Base-by-base conservation (phyloP, 1,140 invertebrate genomes). In the Bathynomus jamesi region DNA sequence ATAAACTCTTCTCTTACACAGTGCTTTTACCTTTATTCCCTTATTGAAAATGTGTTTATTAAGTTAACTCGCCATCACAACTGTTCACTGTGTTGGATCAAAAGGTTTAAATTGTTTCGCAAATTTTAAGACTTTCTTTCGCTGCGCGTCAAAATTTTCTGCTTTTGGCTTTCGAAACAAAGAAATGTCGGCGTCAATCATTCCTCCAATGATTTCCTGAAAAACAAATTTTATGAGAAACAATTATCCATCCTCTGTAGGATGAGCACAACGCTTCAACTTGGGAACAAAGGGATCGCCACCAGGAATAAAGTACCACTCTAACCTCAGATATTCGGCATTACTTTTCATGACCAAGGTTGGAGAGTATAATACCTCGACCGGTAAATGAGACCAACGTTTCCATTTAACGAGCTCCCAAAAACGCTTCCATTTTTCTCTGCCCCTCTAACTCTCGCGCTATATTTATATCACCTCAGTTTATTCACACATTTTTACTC, bases 141-240 rank as follows among this genome's bases (percentile, higher is more conserved):
- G 84, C 79, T 92, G 89, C 53, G 87, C 83, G 66, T 91, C 87
- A 81, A 91, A 89, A 63, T 81, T 85, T 82, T 95, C 89, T 74
- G 82, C 86, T 78, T 85, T 86, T 10, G 89, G 91, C 81, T 91
- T 93, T 69, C 91, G 87, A 94, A 95, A 97, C 70, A 89, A 78
- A 61, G 84, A 85, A 69, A 92, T 89, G 82, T 96, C 90, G 60
- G 95, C 83, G 80, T 98, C 92, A 72, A 97, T 81, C 87, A 98
- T 95, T 2, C 96, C 95, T 31, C 91, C 95, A 82, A 98, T 89
- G 28, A 98, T 90, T 89, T 98, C 93, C 90, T 94, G 78, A 13
- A 84, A 84, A 78, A 25, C 67, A 74, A 30, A 71, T 46, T 61
- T 25, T 69, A 32, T 66, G 40, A 31, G 70, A 27, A 17, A 53